Evolutionary conservation across 2,888 invertebrate genomes (phyloP).

Genomic region (Polylopha cassiicola): DNA sequence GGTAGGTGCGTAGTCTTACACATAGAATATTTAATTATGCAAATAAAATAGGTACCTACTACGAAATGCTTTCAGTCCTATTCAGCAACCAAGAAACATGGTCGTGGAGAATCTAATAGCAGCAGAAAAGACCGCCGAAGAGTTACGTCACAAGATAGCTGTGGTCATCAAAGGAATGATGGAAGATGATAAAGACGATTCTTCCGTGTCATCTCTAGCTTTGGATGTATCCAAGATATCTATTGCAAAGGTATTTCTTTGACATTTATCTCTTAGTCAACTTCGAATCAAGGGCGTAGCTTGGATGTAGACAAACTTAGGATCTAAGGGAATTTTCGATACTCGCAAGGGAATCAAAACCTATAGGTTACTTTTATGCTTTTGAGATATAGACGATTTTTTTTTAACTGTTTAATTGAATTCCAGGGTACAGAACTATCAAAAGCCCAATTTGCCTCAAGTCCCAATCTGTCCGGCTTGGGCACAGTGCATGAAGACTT

Average conservation of each 20-base stretch:
- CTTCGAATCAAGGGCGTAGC: not conserved
- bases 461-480: slow-evolving; percentile 55
- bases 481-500: slow-evolving; percentile 39
- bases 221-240: slow-evolving; percentile 71
- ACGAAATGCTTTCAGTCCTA: slow-evolving; percentile 66
- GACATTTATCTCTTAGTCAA: not conserved
- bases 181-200: slow-evolving; percentile 50
- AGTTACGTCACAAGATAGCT: slow-evolving; percentile 45
- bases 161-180: slow-evolving; percentile 44
- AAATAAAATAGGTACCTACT: no score
- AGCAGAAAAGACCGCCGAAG: slow-evolving; percentile 52
- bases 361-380: no score
- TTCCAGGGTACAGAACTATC: slow-evolving; percentile 50
- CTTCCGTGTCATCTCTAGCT: slow-evolving; percentile 53
- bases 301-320: no score
- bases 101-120: slow-evolving; percentile 48
- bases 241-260: slow-evolving; percentile 48
- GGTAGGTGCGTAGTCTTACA: no score
- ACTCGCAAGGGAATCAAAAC: not conserved
- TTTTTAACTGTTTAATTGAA: not conserved
- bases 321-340: no score
- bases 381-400: not conserved
- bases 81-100: slow-evolving; percentile 38
- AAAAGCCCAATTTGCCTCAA: slow-evolving; percentile 60
- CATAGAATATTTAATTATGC: no score